Base-by-base conservation (phyloP, 2,113 vertebrate species). In the Epinephelus moara region DNA sequence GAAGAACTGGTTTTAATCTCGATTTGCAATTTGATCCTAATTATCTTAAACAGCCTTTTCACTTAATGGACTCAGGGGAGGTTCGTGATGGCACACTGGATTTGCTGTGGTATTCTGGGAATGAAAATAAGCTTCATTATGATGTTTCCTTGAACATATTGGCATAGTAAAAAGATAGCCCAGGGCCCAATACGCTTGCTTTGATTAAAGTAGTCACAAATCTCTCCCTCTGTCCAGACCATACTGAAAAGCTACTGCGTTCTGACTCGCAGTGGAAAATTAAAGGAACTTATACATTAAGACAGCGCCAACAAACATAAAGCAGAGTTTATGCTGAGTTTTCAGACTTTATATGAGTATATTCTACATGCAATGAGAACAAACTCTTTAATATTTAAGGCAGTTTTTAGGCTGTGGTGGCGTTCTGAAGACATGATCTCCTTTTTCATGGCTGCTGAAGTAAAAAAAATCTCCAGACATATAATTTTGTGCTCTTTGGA, bases 111-210 rank as follows among this genome's bases (percentile, higher is more conserved):
- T 70, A 93, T 89, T 87, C 57, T 67, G 59, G 81, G 87, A 91
- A 93, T 89, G 79, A 88, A 90, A 94, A 93, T 87, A 88, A 75
- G 73, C 74, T 74, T 69, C 33, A 85, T 85, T 88, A 85, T 89
- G 55, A 82, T 88, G 66, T 87, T 91, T 75, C 70, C 78, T 82
- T 82, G 62, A 82, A 84, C 62, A 66, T 70, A 70, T 11, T 86
- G 78, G 75, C 79, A 80, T 27, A 53, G 71, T 88, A 84, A 81
- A 90, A 80, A 90, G 89, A 90, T 82, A 92, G 55, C 71, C 21
- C 67, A 57, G 67, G 49, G 80, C 61, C 69, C 70, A 78, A 75
- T 70, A 11, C 4, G 18, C 42, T 69, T 52, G 40, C 85, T 89
- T 79, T 83, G 81, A 89, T 69, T 75, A 76, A 80, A 81, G 60